A percentile compares a stretch with the other conserved stretches of the same genome.
These are phyloP conservation scores for Stictocephala bisonia DNA, from an alignment of 2,888 invertebrate species.

Conservation along the genomic window DNA sequence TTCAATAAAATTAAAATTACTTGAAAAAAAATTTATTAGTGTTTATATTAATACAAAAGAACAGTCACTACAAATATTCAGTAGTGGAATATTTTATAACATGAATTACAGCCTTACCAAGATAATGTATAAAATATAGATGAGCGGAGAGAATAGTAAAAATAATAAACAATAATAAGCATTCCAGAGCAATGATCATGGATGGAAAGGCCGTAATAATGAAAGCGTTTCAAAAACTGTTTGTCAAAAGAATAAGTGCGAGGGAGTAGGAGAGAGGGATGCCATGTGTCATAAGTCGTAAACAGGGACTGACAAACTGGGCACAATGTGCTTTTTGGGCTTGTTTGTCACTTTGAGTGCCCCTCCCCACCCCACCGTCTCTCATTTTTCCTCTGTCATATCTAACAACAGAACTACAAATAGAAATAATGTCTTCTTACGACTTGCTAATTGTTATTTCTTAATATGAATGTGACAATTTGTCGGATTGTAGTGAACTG, in stretches of 20 bases:
- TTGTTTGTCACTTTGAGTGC: conserved; percentile 24
- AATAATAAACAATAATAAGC: neutral
- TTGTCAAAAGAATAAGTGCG: neutral
- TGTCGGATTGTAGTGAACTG: too few species aligned
- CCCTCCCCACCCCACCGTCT: neutral
- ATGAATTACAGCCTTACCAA: neutral
- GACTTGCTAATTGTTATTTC: too few species aligned
- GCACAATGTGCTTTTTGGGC: conserved; percentile 25
- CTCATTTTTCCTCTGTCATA: neutral
- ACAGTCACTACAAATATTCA: neutral
- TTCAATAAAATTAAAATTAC: too few species aligned
- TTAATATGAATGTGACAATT: too few species aligned
- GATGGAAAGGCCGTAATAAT: neutral
- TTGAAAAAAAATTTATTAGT: too few species aligned
- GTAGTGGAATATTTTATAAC: neutral
- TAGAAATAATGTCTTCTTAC: too few species aligned
- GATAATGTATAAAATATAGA: neutral
- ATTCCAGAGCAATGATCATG: too few species aligned
- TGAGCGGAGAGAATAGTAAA: neutral
- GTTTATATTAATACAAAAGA: too few species aligned
- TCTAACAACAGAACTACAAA: too few species aligned
- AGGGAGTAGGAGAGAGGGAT: neutral
- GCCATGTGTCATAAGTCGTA: neutral
- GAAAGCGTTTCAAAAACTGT: neutral
- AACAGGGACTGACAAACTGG: too few species aligned